phyloP scores from a whole-genome alignment of 2,888 invertebrate genomes.

The Drosophila setosimentum region DNA sequence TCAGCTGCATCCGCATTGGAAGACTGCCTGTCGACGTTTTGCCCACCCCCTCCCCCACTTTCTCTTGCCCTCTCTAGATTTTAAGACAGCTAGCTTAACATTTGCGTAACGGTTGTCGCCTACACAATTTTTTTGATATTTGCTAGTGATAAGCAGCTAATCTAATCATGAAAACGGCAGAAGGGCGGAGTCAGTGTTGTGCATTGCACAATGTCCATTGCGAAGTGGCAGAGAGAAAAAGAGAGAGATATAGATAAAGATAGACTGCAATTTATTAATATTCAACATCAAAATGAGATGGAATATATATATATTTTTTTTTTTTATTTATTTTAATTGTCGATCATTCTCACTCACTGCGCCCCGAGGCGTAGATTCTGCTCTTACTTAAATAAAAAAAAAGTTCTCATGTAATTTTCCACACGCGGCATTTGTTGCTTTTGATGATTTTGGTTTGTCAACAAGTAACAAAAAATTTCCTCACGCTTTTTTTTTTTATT shows the following conservation, averaged over 20 bases:
- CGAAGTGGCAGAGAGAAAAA: neutral
- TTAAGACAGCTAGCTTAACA: conserved; percentile 11
- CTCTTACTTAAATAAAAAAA: conserved; percentile 4
- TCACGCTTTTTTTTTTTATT: conserved; percentile 44
- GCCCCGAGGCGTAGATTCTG: neutral
- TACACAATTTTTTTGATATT: conserved; percentile 20
- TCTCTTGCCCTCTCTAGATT: neutral
- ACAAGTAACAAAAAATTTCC: conserved; percentile 53
- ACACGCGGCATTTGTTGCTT: conserved; percentile 14
- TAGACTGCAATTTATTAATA: conserved; percentile 23
- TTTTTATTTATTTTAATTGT: conserved; percentile 32
- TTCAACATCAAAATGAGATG: conserved; percentile 39
- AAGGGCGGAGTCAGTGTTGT: conserved; percentile 14
- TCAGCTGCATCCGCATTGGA: neutral
- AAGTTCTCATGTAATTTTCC: conserved; percentile 55
- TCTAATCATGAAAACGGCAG: conserved; percentile 18
- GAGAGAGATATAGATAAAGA: neutral
- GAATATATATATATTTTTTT: conserved; percentile 28
- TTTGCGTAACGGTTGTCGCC: neutral
- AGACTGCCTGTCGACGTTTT: conserved; percentile 35
- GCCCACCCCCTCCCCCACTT: too few relatives aligned
- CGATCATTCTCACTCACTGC: conserved; percentile 12
- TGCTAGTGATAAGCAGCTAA: conserved; percentile 40
- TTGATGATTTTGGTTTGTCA: conserved; percentile 32
- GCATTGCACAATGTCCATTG: conserved; percentile 42